A percentile compares a stretch with the other conserved stretches of the same genome.
phyloP scores from a whole-genome alignment of 2,888 invertebrate genomes.

The Aspidapion aeneum region DNA sequence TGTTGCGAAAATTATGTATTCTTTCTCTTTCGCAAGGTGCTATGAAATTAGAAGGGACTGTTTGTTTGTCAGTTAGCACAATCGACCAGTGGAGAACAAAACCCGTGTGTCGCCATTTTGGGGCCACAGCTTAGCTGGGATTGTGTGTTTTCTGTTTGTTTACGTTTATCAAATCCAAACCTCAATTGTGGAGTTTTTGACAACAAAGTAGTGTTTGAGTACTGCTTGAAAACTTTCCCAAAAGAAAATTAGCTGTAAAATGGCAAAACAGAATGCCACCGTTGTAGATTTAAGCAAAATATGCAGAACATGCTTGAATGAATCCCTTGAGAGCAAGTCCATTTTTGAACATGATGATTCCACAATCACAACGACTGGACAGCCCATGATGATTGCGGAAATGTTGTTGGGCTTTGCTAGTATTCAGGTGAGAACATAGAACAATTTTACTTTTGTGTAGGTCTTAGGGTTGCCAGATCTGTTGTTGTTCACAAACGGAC shows the following conservation, averaged over 20 bases:
- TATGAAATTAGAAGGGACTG: too few species aligned
- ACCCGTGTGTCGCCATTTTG: conserved; percentile 1
- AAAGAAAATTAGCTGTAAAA: too few species aligned
- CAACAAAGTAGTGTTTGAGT: neutral
- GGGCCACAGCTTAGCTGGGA: neutral
- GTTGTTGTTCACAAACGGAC: neutral
- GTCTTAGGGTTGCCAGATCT: too few species aligned
- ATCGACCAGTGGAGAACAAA: conserved; percentile 45
- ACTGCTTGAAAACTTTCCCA: too few species aligned
- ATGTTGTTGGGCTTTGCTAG: conserved; percentile 49
- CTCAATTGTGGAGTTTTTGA: conserved; percentile 15
- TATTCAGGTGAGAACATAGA: conserved; percentile 47
- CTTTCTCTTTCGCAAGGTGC: too few species aligned
- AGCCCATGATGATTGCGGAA: conserved; percentile 46
- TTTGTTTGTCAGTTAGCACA: conserved; percentile 33
- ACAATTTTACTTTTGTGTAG: too few species aligned
- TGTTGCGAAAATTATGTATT: too few species aligned
- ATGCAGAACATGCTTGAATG: conserved; percentile 49
- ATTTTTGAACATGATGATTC: conserved; percentile 47
- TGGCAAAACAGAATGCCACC: conserved; percentile 40
- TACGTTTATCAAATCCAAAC: conserved; percentile 13
- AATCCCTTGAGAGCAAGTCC: conserved; percentile 49
- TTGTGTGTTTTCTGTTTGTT: conserved; percentile 28
- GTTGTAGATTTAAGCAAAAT: conserved; percentile 47
- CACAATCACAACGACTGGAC: conserved; percentile 33